These are phyloP conservation scores for Epinephelus coioides DNA, from an alignment of 2,797 vertebrate genomes.

Conservation along the genomic window DNA sequence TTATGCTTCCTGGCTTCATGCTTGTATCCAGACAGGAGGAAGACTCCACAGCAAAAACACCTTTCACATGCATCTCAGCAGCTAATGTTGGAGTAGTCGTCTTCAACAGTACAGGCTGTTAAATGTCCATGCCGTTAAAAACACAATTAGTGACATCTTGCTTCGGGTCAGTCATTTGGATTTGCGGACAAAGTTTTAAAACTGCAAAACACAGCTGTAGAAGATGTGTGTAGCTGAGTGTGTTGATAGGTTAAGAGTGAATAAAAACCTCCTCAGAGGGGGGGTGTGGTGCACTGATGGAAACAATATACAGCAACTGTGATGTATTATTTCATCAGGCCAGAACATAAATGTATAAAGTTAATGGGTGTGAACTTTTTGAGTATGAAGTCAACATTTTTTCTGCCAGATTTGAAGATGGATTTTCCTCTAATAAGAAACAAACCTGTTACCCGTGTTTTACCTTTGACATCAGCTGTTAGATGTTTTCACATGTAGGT, in stretches of 20 bases:
- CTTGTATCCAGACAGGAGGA: constrained; percentile 68
- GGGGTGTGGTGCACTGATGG: constrained; percentile 14
- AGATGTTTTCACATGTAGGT: not conserved
- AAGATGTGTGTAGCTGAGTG: constrained; percentile 12
- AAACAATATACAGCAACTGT: constrained; percentile 28
- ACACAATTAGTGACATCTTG: constrained; percentile 31
- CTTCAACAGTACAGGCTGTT: constrained; percentile 38
- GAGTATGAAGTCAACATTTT: not conserved
- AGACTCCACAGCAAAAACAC: constrained; percentile 61
- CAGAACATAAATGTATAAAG: constrained; percentile 9
- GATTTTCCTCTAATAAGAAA: constrained; percentile 10
- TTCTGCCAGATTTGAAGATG: constrained; percentile 15
- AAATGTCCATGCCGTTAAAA: constrained; percentile 57
- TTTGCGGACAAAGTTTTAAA: constrained; percentile 12
- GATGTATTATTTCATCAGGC: constrained; percentile 6
- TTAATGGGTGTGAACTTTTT: constrained; percentile 27
- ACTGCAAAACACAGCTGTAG: constrained; percentile 7
- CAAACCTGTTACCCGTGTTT: not conserved
- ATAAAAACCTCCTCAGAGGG: constrained; percentile 13
- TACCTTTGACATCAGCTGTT: constrained; percentile 16
- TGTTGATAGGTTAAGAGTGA: constrained; percentile 21
- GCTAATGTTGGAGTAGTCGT: constrained; percentile 28
- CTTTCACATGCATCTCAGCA: constrained; percentile 67
- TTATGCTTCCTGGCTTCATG: constrained; percentile 68
- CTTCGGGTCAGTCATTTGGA: constrained; percentile 13